Conservation (phyloP, 2,113 vertebrate species). For the Aepyceros melampus region DNA sequence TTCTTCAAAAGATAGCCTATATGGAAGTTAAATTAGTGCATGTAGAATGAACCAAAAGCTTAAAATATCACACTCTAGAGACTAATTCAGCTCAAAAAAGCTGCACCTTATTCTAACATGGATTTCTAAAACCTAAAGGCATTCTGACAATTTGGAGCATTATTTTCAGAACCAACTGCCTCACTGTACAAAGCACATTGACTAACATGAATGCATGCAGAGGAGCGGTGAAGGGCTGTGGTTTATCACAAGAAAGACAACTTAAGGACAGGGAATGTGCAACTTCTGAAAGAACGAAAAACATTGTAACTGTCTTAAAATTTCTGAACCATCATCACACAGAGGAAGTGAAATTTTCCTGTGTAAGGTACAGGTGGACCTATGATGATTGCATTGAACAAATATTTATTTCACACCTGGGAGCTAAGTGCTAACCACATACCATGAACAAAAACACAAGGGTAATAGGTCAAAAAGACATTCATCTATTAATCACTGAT, state of each 20-base stretch:
- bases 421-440: not conserved
- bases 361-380: not conserved
- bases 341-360: not conserved
- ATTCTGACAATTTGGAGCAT: not conserved
- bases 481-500: not conserved
- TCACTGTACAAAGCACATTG: not conserved
- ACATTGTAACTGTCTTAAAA: not conserved
- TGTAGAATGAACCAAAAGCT: not conserved
- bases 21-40: not conserved
- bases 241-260: not conserved
- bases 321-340: not conserved
- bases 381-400: not conserved
- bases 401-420: not conserved
- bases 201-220: not conserved
- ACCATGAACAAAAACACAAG: not conserved
- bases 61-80: not conserved
- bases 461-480: not conserved
- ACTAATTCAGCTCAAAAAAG: not conserved
- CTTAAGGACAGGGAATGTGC: not conserved
- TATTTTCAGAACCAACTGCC: not conserved
- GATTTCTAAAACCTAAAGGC: conserved; percentile 14
- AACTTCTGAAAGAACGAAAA: not conserved
- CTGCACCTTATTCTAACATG: not conserved
- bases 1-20: not conserved
- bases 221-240: not conserved